Percentiles rank a stretch among this genome's conserved stretches.
Evolutionary conservation across 2,888 invertebrate genomes (phyloP).

Genomic region (Protodeltote pygarga): DNA sequence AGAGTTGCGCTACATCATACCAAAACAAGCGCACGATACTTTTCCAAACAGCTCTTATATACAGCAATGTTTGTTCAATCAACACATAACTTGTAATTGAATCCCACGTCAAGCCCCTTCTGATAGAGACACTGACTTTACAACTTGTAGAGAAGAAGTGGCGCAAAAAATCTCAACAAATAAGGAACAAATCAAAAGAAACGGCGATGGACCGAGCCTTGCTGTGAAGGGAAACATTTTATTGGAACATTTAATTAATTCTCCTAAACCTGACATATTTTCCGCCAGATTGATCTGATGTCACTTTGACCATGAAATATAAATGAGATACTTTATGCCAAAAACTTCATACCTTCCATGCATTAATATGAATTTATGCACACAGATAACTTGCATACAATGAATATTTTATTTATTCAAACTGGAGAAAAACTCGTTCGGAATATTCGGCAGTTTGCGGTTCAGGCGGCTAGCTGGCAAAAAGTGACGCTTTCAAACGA

Average conservation of each 20-base stretch:
- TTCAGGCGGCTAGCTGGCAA: slow-evolving; percentile 45
- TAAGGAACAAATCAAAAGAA: neutral
- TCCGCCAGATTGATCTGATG: slow-evolving; percentile 13
- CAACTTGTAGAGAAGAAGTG: neutral
- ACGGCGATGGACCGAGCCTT: neutral
- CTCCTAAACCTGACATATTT: neutral
- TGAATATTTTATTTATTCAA: slow-evolving; percentile 80
- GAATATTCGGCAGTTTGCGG: slow-evolving; percentile 45
- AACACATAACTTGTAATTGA: neutral
- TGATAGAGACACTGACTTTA: neutral
- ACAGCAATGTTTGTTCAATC: no score
- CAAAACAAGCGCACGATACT: no score
- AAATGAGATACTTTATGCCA: slow-evolving; percentile 43
- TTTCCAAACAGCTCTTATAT: no score
- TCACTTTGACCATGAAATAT: slow-evolving; percentile 27
- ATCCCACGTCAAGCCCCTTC: neutral
- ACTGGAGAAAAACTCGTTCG: slow-evolving; percentile 62
- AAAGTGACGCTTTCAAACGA: slow-evolving; percentile 67
- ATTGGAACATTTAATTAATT: slow-evolving; percentile 14
- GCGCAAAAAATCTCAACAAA: neutral
- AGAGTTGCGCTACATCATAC: no score
- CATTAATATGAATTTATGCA: slow-evolving; percentile 50
- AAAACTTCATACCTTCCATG: slow-evolving; percentile 42
- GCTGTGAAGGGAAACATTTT: neutral
- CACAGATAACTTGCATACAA: slow-evolving; percentile 55